Evolutionary conservation across 2,797 vertebrate species (phyloP), one percentile per base, ranked within the genome.

Genomic region (Rhinichthys osculus): DNA sequence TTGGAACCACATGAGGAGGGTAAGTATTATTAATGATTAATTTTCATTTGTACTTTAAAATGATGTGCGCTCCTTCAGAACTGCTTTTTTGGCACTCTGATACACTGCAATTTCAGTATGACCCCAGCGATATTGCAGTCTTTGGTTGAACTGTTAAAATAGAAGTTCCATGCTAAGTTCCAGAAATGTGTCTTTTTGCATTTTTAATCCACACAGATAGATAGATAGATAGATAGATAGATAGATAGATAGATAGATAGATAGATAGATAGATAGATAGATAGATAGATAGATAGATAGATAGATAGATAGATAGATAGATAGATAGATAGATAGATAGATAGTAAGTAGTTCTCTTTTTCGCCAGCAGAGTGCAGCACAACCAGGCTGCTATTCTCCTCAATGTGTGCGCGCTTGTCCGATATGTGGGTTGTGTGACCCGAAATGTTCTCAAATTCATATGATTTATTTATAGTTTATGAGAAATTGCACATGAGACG

Each of bases 381-480:
- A 38, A 1, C 19, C 62, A 13, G 23, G 3, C 14, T 73, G 19
- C 27, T 14, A 13, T 16, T 47, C 38, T 30, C 13, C 70, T 44
- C n/a, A 0, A 1, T 74, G 54, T 40, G 33, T 0, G 66, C 10
- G 54, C 50, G 17, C 50, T 23, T 33, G 59, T 3, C 1, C 62
- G 4, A 16, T 67, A 35, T 50, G 42, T 44, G 71, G 57, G 7
- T 23, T 78, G 33, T 42, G 82, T 42, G 82, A 84, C 35, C 82
- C 30, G 62, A 66, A 52, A 69, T 54, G 30, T 77, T 52, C 72
- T 84, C 83, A 69, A 70, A 77, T 84, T 78, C 62, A 70, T 74
- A 78, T 78, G 6, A 78, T 52, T 84, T 67, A 84, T 84, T 84
- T 16, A 83, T 69, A 13, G 33, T 67, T 57, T 69, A n/a, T 76